phyloP scores from a whole-genome alignment of 2,113 vertebrate species.

The Odocoileus virginianus region DNA sequence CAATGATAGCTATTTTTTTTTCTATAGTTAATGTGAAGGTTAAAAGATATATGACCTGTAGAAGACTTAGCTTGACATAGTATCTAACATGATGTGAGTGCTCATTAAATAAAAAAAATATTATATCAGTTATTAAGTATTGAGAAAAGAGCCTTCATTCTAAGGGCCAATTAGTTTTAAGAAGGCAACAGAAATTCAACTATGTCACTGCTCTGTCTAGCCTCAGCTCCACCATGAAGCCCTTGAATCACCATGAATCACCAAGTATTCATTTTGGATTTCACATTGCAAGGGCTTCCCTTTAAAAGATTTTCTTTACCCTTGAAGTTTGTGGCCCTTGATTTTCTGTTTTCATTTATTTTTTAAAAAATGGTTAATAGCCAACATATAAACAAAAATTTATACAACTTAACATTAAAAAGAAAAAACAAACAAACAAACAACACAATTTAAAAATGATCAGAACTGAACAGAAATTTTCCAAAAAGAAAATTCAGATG shows the following conservation, averaged over 20 bases:
- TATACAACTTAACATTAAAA: background rate
- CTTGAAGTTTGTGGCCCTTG: background rate
- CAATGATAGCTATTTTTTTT: background rate
- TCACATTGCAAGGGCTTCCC: background rate
- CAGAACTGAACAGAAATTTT: background rate
- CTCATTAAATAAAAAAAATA: background rate
- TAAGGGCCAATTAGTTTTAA: background rate
- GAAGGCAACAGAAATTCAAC: background rate
- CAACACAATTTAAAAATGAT: background rate
- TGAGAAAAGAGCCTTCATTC: background rate
- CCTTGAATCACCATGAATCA: background rate
- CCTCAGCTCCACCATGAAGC: background rate
- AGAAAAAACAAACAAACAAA: too few species aligned
- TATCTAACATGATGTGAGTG: background rate
- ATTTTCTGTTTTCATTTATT: background rate
- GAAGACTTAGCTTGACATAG: background rate
- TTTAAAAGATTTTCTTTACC: background rate
- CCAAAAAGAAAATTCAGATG: background rate
- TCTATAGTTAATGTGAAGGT: background rate
- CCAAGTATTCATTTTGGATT: background rate
- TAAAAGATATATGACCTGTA: background rate
- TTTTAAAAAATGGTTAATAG: background rate
- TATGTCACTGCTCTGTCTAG: background rate
- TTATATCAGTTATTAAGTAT: background rate
- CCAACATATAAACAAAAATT: background rate